Base-by-base conservation (phyloP, 2,113 vertebrate genomes). In the Oncorhynchus tshawytscha region DNA sequence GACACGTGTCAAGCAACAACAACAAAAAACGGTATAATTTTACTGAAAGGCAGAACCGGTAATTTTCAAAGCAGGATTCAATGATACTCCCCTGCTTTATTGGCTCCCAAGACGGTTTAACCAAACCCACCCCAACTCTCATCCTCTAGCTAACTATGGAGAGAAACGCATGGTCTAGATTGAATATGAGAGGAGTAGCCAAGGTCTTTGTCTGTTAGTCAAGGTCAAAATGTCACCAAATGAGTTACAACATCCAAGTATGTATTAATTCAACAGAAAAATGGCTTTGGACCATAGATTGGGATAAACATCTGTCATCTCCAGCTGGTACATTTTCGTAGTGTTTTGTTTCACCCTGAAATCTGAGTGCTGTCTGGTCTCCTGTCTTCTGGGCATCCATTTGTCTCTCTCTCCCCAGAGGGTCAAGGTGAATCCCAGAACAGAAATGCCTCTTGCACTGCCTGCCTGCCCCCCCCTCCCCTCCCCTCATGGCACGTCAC, bases 401-500 rank as follows among this genome's bases (percentile, higher is more conserved):
- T 34, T 2, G 59, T n/a, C 59, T 6, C 22, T 16, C 5, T 57
- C 16, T 57, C n/a, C 20, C 59, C n/a, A 62, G n/a, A 22, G n/a
- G 18, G n/a, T n/a, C 59, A 20, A 62, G 1, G 59, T 62, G 59
- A 39, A 68, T 31, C 16, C 15, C 16, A 67, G 27, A 67, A 29
- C 65, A 67, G 65, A 29, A 57, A 15, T 57, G 54, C 18, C 59
- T 62, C 48, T 25, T 3, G n/a, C 24, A 24, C 49, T 15, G 4
- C 27, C 54, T 9, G 7, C 1, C 4, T n/a, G n/a, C n/a, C n/a
- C n/a, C n/a, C n/a, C n/a, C n/a, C n/a, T n/a, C n/a, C 39, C 11
- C 5, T 7, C 1, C 0, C 15, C 6, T 93, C 92, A 96, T 18
- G 95, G 94, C 83, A 94, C 87, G 1, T 99, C 97, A 1, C 95